Evolutionary conservation across 92 coral and sea anemone genomes (phyloP), one percentile per base, ranked within the genome.

Genomic region (Scolanthus callimorphus): DNA sequence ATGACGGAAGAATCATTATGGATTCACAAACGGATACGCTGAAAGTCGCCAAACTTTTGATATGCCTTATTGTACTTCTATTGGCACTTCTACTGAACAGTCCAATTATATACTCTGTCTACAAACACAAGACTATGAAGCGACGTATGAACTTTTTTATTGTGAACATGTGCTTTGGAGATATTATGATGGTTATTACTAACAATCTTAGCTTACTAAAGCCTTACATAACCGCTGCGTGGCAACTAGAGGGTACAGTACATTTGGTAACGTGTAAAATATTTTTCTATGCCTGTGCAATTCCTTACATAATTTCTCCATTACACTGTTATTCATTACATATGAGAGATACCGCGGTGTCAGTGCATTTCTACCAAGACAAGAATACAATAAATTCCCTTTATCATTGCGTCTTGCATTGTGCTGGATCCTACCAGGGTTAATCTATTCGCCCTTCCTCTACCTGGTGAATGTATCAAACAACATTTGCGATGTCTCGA

Each of bases 281-380:
- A 52, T 2, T 66, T 24, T 30, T 15, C 41, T 66, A 51, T 24
- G 25, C 54, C 50, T 23, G 34, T n/a, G 53, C 53, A 8, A 54
- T 66, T 60, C 28, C 54, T 22, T 30, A 51, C 1, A 17, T 66
- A 3, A 62, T 66, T 12, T 66, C 73, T 1, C 73, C 73, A 0
- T 17, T 53, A 54, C 73, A 1, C 54, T 66, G 51, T 54, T 66
- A 20, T 52, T 66, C 62, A 66, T 66, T 52, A 66, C 60, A 23
- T 24, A 51, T 6, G 73, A 66, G 34, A 31, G 73, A 11, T 66
- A 66, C 19, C 60, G 73, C 13, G 73, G 73, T 3, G 62, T 66
- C 0, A 34, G 48, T 3, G 22, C 73, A 6, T 6, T 34, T 6
- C 6, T 34, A 34, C 15, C 41, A 6, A 15, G 41, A 34, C 6